A percentile compares a stretch with the other conserved stretches of the same genome.
Conservation (phyloP, 2,113 vertebrate genomes). For the Jacana jacana region DNA sequence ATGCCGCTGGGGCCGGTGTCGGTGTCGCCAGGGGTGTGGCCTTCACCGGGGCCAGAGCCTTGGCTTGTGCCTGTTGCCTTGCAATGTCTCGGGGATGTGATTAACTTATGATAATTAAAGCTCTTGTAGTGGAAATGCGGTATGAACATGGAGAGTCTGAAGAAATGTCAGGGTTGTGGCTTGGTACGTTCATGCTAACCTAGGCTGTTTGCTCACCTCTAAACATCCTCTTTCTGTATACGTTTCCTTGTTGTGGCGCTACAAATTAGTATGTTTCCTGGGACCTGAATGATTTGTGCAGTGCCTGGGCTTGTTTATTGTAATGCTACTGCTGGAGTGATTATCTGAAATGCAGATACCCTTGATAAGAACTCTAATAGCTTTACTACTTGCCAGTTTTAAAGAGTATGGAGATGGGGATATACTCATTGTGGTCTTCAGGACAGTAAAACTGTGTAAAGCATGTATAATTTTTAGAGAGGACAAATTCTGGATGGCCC, state of each 20-base stretch:
- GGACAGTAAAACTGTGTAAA: background rate
- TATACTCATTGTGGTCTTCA: background rate
- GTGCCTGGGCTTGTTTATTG: background rate
- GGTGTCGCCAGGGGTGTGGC: too few relatives aligned
- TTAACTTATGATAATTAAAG: conserved; percentile 65
- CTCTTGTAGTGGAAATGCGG: conserved; percentile 20
- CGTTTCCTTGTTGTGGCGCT: background rate
- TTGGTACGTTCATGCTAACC: background rate
- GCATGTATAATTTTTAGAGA: background rate
- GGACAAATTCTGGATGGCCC: background rate
- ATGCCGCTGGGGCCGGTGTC: too few relatives aligned
- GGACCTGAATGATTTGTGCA: background rate
- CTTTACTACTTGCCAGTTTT: background rate
- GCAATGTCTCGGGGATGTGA: conserved; percentile 27
- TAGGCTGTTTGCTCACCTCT: background rate
- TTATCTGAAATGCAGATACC: background rate
- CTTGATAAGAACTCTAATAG: background rate
- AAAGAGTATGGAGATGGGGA: background rate
- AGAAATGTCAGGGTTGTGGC: background rate
- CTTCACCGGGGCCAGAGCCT: too few relatives aligned
- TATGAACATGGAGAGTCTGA: background rate
- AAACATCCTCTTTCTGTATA: background rate
- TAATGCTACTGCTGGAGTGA: background rate
- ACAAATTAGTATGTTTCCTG: background rate
- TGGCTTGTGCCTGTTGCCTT: conserved; percentile 19